phyloP scores from a whole-genome alignment of 2,113 vertebrate genomes.

The Tylochromis polylepis region DNA sequence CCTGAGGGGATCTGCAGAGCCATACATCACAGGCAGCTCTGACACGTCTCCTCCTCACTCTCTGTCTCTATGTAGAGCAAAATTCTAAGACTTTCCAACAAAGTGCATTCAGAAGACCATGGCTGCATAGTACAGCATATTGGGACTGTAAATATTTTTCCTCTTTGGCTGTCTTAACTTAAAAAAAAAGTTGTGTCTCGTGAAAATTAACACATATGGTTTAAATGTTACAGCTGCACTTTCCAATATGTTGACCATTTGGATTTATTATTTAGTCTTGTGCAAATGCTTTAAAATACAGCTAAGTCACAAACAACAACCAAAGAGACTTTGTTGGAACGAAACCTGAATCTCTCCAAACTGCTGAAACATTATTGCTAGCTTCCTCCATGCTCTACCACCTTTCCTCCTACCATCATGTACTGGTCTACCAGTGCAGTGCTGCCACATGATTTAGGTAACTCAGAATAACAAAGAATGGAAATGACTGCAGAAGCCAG shows the following conservation, averaged over 20 bases:
- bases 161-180: background rate
- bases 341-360: background rate
- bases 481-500: background rate
- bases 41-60: background rate
- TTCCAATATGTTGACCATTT: background rate
- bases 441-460: background rate
- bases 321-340: background rate
- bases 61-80: background rate
- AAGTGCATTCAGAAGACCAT: background rate
- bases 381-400: background rate
- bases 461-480: background rate
- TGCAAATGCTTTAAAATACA: background rate
- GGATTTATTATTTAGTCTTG: background rate
- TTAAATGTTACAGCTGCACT: background rate
- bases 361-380: background rate
- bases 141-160: background rate
- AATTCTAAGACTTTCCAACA: background rate
- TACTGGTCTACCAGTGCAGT: background rate
- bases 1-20: slow-evolving; percentile 24
- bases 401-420: background rate
- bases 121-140: background rate
- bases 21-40: slow-evolving; percentile 47
- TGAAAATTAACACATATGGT: background rate
- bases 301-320: background rate
- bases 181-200: background rate